phyloP scores from a whole-genome alignment of 1,140 invertebrate genomes.

The Aphelenchoides fujianensis region DNA sequence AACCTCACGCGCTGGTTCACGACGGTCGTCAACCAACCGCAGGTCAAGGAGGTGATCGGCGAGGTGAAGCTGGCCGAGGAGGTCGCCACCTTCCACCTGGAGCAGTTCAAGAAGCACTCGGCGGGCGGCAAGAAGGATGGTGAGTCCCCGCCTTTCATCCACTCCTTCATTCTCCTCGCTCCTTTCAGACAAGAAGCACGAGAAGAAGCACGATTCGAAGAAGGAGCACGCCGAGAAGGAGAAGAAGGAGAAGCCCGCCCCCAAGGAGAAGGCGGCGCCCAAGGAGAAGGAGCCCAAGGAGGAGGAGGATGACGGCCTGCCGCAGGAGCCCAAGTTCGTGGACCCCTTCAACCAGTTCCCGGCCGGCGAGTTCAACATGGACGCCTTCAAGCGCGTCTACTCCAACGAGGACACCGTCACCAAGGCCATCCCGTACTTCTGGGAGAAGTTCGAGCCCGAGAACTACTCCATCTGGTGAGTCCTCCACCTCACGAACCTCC shows the following conservation, averaged over 20 bases:
- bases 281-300: slow-evolving; percentile 67
- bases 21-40: slow-evolving; percentile 83
- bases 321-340: slow-evolving; percentile 75
- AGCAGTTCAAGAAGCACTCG: slow-evolving; percentile 58
- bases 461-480: slow-evolving; percentile 98
- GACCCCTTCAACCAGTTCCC: slow-evolving; percentile 87
- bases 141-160: too few species aligned
- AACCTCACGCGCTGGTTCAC: slow-evolving; percentile 77
- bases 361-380: slow-evolving; percentile 86
- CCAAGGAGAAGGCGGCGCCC: slow-evolving; percentile 56
- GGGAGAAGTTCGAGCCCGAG: slow-evolving; percentile 93
- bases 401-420: slow-evolving; percentile 86
- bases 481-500: too few species aligned
- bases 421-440: slow-evolving; percentile 93
- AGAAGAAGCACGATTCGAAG: slow-evolving; percentile 57
- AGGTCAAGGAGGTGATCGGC: slow-evolving; percentile 79
- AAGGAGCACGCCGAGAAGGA: slow-evolving; percentile 60
- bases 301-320: slow-evolving; percentile 35
- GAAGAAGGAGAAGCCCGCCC: slow-evolving; percentile 66
- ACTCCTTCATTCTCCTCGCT: too few species aligned
- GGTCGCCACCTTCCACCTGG: slow-evolving; percentile 68
- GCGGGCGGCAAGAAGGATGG: slow-evolving; percentile 40
- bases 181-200: slow-evolving; percentile 15
- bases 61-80: slow-evolving; percentile 76
- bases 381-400: slow-evolving; percentile 93